Evolutionary conservation across 1,140 invertebrate species (phyloP).

Genomic region (Zaprionus taronus): DNA sequence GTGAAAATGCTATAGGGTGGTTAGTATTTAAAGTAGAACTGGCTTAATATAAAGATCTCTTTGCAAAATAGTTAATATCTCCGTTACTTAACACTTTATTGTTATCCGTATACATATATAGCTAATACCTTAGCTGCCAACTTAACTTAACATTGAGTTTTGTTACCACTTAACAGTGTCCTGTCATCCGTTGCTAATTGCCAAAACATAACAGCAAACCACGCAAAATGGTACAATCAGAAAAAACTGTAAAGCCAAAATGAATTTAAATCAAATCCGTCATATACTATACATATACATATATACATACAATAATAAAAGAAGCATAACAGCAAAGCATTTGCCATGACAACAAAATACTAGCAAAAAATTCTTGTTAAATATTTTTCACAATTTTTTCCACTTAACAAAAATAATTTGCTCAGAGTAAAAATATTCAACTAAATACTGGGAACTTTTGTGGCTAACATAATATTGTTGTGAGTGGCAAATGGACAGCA

Average conservation of each 20-base stretch:
- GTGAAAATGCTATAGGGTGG: too few relatives aligned
- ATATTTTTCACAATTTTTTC: constrained; percentile 14
- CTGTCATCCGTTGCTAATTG: background rate
- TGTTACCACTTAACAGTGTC: too few relatives aligned
- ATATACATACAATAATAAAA: constrained; percentile 30
- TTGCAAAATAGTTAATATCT: too few relatives aligned
- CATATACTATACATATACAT: constrained; percentile 24
- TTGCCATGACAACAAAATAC: constrained; percentile 37
- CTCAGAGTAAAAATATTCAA: constrained; percentile 4
- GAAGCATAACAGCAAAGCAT: constrained; percentile 21
- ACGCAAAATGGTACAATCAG: background rate
- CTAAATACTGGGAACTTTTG: constrained; percentile 23
- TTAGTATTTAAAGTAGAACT: too few relatives aligned
- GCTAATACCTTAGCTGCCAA: too few relatives aligned
- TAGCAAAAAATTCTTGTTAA: constrained; percentile 39
- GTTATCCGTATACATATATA: too few relatives aligned
- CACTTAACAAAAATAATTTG: constrained; percentile 34
- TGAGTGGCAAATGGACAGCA: constrained; percentile 18
- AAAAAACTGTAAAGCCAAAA: constrained; percentile 29
- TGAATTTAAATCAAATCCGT: constrained; percentile 61
- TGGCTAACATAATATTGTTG: constrained; percentile 35
- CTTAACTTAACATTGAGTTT: too few relatives aligned
- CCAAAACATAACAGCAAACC: background rate
- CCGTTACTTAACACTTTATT: too few relatives aligned
- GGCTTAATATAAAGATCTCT: too few relatives aligned